phyloP scores from a whole-genome alignment of 2,888 invertebrate species.

The Leucophenga montana region DNA sequence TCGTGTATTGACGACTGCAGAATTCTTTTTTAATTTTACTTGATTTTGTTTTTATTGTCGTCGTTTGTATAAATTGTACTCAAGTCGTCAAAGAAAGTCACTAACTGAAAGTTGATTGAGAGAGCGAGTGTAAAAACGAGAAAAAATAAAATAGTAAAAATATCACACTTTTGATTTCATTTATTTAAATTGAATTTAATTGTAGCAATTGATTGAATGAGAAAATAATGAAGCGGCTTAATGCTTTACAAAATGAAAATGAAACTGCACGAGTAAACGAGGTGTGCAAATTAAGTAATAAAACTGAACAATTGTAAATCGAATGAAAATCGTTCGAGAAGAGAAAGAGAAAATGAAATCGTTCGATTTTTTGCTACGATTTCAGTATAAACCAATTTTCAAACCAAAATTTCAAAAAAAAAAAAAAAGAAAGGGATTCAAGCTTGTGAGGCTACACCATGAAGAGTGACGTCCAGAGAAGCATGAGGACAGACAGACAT shows the following conservation, averaged over 20 bases:
- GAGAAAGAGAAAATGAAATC: too few species aligned
- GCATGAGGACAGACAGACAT: too few species aligned
- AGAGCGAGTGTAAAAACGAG: not conserved
- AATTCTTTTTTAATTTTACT: constrained; percentile 30
- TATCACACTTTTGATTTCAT: constrained; percentile 53
- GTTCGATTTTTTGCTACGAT: too few species aligned
- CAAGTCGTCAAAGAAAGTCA: constrained; percentile 55
- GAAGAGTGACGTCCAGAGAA: not conserved
- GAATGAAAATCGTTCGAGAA: too few species aligned
- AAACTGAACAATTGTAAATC: too few species aligned
- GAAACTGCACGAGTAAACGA: too few species aligned
- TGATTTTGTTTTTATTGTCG: not conserved
- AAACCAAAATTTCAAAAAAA: too few species aligned
- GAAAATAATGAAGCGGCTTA: not conserved
- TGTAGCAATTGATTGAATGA: not conserved
- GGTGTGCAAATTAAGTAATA: not conserved
- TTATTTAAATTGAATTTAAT: constrained; percentile 8
- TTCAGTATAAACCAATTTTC: too few species aligned
- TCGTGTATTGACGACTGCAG: not conserved
- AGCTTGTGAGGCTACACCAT: too few species aligned
- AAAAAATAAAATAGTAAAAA: constrained; percentile 13
- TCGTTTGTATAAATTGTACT: not conserved
- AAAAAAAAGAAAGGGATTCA: too few species aligned
- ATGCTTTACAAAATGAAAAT: not conserved
- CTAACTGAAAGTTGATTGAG: constrained; percentile 57